phyloP scores from a whole-genome alignment of 2,113 vertebrate species.

The Urocolius indicus region DNA sequence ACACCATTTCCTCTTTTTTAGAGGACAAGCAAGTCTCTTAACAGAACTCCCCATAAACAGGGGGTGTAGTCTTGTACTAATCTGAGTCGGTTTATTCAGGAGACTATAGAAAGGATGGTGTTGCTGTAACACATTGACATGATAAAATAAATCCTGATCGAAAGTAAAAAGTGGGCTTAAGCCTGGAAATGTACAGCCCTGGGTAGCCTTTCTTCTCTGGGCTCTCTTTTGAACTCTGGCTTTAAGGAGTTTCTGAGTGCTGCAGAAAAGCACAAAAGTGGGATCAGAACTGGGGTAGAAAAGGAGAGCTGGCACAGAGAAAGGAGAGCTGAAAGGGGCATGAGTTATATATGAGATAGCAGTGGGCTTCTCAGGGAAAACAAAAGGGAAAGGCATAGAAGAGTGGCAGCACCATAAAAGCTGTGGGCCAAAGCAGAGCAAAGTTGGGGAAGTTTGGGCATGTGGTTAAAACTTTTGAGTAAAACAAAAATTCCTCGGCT shows the following conservation, averaged over 20 bases:
- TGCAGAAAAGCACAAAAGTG: background rate
- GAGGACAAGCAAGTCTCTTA: background rate
- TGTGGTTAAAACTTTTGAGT: background rate
- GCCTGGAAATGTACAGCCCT: background rate
- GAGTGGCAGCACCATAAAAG: background rate
- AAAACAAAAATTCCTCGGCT: background rate
- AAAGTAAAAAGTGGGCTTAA: conserved; percentile 1
- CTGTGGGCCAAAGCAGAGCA: background rate
- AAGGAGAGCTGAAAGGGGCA: background rate
- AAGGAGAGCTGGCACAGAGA: background rate
- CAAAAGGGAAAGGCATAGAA: background rate
- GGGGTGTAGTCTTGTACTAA: background rate
- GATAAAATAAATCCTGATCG: conserved; percentile 4
- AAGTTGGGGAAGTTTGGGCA: background rate
- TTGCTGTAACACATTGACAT: background rate
- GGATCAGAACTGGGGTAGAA: background rate
- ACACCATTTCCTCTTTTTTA: background rate
- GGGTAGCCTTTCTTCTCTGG: conserved; percentile 14
- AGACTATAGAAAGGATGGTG: background rate
- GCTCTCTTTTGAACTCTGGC: conserved; percentile 5
- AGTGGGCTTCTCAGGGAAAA: background rate
- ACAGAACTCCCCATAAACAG: background rate
- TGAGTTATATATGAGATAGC: background rate
- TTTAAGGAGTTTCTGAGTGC: background rate
- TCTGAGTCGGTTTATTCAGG: background rate